These are phyloP conservation scores for Apamea anceps DNA, from an alignment of 2,888 invertebrate genomes.

Conservation along the genomic window DNA sequence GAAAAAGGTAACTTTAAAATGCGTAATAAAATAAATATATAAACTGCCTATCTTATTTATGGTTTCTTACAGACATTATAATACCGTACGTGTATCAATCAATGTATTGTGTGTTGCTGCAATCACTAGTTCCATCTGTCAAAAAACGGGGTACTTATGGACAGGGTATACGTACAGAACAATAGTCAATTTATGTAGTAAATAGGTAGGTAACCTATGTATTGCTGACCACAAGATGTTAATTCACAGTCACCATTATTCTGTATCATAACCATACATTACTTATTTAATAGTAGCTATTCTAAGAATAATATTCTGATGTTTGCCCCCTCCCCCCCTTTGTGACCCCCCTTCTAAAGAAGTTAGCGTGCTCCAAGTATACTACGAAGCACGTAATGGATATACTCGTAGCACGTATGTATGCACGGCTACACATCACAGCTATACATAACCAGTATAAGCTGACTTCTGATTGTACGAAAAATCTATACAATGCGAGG, in stretches of 20 bases:
- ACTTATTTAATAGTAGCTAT: neutral
- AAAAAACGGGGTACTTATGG: too few relatives aligned
- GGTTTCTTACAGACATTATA: too few relatives aligned
- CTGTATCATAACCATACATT: conserved; percentile 2
- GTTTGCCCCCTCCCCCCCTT: neutral
- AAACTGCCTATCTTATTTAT: too few relatives aligned
- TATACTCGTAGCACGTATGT: too few relatives aligned
- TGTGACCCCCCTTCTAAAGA: neutral
- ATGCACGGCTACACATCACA: neutral
- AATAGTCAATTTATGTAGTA: too few relatives aligned
- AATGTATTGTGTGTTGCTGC: too few relatives aligned
- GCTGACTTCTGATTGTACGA: neutral
- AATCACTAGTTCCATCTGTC: too few relatives aligned
- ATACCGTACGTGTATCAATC: too few relatives aligned
- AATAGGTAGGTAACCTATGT: neutral
- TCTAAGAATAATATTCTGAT: neutral
- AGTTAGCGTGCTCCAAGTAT: neutral
- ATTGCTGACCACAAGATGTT: conserved; percentile 24
- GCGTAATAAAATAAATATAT: too few relatives aligned
- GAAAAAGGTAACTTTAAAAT: too few relatives aligned
- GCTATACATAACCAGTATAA: neutral
- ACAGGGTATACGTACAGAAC: too few relatives aligned
- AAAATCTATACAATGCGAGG: neutral
- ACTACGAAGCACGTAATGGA: neutral
- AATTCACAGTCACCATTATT: neutral